Evolutionary conservation across 1,140 invertebrate genomes (phyloP), one percentile per base, ranked within the genome.

Genomic region (Diuraphis noxia): DNA sequence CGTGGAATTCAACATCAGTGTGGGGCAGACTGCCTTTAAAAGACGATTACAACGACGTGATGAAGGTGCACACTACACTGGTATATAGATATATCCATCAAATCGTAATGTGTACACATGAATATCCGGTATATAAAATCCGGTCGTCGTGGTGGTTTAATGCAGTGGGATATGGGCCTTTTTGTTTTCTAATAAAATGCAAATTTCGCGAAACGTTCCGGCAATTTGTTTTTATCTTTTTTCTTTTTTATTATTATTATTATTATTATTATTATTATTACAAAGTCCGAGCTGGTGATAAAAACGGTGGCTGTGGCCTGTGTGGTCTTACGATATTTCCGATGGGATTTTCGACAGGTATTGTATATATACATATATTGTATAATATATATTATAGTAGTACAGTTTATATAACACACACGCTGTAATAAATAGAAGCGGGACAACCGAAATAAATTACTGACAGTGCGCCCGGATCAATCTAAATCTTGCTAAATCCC

Each of bases 371-470:
- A 84, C n/a, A 17, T n/a, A n/a, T 84, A 43, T 84, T 49, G 21
- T 49, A 34, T 23, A 40, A 86, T 46, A 86, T 34, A 85, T 19
- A 17, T n/a, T 21, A 49, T 25, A 36, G 17, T 41, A 43, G 36
- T 30, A 34, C 30, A 2, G n/a, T 36, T 36, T 41, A 43, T 41
- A 38, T 43, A 19, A 40, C 21, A 72, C 17, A 25, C 40, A 41
- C 30, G 19, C 30, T 17, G 77, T 91, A 91, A 91, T 91, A 91
- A 91, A 91, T 91, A 77, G 43, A 82, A 40, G 81, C 77, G 77
- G 52, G 89, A 91, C 89, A n/a, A 38, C 77, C 86, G 13, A 91
- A 91, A 91, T 91, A 91, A 91, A 91, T 91, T 91, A 91, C 77
- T 38, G 89, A 82, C 77, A 91, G 77, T 43, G n/a, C 43, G 23